These are phyloP conservation scores for Hemistola chrysoprasaria DNA, from an alignment of 2,888 invertebrate species.

Conservation along the genomic window DNA sequence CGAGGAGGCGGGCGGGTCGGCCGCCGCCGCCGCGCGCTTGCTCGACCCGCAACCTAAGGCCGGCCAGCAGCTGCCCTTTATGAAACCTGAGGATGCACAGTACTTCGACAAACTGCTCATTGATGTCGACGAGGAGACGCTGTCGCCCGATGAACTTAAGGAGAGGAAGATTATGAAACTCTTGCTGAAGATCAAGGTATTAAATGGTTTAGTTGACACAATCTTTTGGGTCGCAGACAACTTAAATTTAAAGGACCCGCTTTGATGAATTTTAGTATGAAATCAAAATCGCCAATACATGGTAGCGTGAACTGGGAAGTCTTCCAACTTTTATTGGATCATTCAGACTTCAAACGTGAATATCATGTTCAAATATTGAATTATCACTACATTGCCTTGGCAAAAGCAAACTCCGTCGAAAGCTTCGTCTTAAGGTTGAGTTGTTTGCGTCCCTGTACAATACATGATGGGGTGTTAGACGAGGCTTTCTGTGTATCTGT, in stretches of 20 bases:
- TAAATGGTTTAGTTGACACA: not conserved
- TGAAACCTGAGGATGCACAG: slow-evolving; percentile 99
- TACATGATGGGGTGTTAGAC: too few species aligned
- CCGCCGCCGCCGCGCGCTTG: slow-evolving; percentile 88
- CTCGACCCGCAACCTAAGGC: slow-evolving; percentile 99
- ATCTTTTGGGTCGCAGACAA: not conserved
- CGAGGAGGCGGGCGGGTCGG: slow-evolving; percentile 92
- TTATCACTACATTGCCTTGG: too few species aligned
- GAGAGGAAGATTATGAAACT: slow-evolving; percentile 99
- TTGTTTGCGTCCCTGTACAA: too few species aligned
- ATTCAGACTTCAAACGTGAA: too few species aligned
- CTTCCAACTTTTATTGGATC: too few species aligned
- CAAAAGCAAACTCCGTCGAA: too few species aligned
- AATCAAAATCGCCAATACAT: too few species aligned
- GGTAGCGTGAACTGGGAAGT: too few species aligned
- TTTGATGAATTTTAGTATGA: too few species aligned
- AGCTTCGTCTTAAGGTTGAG: too few species aligned
- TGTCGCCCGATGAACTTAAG: slow-evolving; percentile 98
- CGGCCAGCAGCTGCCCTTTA: slow-evolving; percentile 94
- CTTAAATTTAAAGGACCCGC: not conserved
- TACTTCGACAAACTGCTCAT: slow-evolving; percentile 99
- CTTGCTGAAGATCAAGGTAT: slow-evolving; percentile 95
- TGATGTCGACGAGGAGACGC: slow-evolving; percentile 98
- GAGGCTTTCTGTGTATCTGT: too few species aligned
- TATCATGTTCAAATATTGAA: too few species aligned